Base-by-base conservation (phyloP, 2,888 invertebrate genomes). In the Tortrix viridana region DNA sequence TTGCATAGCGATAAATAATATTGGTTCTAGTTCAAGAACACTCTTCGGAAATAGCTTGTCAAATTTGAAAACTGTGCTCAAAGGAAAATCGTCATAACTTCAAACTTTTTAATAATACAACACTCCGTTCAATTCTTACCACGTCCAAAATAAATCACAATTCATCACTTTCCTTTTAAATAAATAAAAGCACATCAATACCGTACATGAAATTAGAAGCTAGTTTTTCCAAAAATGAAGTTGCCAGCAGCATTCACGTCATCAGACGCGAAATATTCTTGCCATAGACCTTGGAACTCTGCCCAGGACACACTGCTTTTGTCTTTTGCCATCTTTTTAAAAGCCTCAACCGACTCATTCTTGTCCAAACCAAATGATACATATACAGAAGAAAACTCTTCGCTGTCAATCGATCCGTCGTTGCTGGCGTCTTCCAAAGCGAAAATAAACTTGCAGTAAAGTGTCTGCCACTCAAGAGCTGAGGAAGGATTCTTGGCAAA, bases 381-480 rank as follows among this genome's bases (percentile, higher is more conserved):
- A 82, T 96, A 96, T 20, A 97, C 96, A 38, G 95, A 93, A 3
- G 95, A 95, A 84, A 97, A 98, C 82, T 98, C 97, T 18, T 95
- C 94, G 61, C 94, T 95, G 81, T 97, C 97, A 74, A 97, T 97
- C 0, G 76, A 73, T 1, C 87, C 88, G 76, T 98, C 97, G 62
- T 95, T 96, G 74, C 96, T 96, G 52, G 97, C 96, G 77, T 97
- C 97, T 84, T 97, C 96, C 64, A 97, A 89, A 73, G 96, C 95
- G 82, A 97, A 97, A 94, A 97, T 96, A 84, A 97, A 96, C 79
- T 96, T 95, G 94, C 96, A 95, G 87, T 97, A 97, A 59, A 95
- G 93, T 72, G 94, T 95, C 83, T 97, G 97, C 97, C 97, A 97
- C 65, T 96, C 96, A 65, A 95, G 92, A 37, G 95, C 95, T 50